phyloP scores from a whole-genome alignment of 2,888 invertebrate genomes.

The Leucania comma region DNA sequence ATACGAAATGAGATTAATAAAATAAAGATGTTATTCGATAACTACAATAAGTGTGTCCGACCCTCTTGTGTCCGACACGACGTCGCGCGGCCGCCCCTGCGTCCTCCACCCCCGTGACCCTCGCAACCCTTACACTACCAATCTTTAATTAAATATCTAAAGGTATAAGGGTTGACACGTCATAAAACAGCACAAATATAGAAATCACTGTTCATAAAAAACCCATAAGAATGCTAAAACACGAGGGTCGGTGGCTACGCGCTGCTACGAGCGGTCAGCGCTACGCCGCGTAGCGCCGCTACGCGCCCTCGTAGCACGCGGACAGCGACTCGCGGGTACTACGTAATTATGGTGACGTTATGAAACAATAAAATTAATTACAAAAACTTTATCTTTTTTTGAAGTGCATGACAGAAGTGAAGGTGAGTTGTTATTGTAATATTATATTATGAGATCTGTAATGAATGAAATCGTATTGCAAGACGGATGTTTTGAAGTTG shows the following conservation, averaged over 20 bases:
- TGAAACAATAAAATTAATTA: not conserved
- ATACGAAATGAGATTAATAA: slow-evolving; percentile 55
- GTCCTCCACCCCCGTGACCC: slow-evolving; percentile 14
- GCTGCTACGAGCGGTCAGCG: slow-evolving; percentile 22
- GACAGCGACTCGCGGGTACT: not conserved
- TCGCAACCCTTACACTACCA: slow-evolving; percentile 67
- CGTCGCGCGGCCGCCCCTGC: slow-evolving; percentile 22
- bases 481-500: not conserved
- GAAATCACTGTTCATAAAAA: slow-evolving; percentile 78
- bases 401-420: too few species aligned
- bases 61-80: slow-evolving; percentile 43
- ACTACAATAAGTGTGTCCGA: slow-evolving; percentile 42
- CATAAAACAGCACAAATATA: slow-evolving; percentile 74
- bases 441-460: not conserved
- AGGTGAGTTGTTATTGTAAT: not conserved
- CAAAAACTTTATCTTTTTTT: too few species aligned
- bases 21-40: slow-evolving; percentile 66
- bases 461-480: not conserved
- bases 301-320: not conserved
- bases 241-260: slow-evolving; percentile 57
- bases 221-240: slow-evolving; percentile 66
- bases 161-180: slow-evolving; percentile 63
- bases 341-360: not conserved
- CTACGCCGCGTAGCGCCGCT: slow-evolving; percentile 19
- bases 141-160: slow-evolving; percentile 74